Conservation (phyloP, 2,113 vertebrate species). For the Theristicus caerulescens region DNA sequence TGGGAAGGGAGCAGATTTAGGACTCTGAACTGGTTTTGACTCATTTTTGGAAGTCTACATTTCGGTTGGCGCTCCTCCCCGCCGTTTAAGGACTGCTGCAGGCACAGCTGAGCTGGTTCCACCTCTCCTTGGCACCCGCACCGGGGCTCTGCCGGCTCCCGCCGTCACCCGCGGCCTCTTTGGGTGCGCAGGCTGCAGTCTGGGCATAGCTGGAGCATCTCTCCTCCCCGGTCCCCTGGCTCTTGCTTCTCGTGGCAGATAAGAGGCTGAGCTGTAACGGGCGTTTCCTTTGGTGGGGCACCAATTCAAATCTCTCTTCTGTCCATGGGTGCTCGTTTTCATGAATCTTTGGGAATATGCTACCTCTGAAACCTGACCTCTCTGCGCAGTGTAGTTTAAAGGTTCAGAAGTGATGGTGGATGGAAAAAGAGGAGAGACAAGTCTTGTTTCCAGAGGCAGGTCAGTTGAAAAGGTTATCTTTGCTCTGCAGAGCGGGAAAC, state of each 20-base stretch:
- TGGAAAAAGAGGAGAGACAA: neutral
- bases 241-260: neutral
- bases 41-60: neutral
- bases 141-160: neutral
- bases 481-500: neutral
- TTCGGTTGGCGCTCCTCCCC: neutral
- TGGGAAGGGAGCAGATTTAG: neutral
- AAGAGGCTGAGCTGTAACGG: neutral
- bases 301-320: neutral
- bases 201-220: neutral
- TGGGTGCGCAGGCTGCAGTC: neutral
- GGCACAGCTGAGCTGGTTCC: neutral
- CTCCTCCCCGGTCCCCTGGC: neutral
- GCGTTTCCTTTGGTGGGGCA: neutral
- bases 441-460: neutral
- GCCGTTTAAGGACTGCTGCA: neutral
- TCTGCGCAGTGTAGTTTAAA: neutral
- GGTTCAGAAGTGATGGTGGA: neutral
- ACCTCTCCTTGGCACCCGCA: neutral
- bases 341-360: neutral
- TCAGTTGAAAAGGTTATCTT: neutral
- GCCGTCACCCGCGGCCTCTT: fast-evolving
- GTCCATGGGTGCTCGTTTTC: neutral
- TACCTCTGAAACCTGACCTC: neutral
- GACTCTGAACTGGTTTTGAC: neutral